phyloP scores from a whole-genome alignment of 2,888 invertebrate genomes.

The Carcina quercana region DNA sequence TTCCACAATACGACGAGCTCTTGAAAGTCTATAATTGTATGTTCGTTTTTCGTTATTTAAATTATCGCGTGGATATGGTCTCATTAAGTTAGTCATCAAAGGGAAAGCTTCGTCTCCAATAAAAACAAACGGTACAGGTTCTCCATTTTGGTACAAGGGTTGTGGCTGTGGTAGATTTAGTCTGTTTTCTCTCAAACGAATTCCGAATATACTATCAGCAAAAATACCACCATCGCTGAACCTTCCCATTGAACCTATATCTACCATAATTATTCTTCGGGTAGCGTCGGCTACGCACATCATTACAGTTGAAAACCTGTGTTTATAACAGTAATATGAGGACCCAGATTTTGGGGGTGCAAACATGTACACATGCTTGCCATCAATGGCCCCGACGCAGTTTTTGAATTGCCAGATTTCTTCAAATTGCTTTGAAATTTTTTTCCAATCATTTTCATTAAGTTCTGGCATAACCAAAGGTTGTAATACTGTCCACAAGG shows the following conservation, averaged over 20 bases:
- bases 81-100: neutral
- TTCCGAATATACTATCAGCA: neutral
- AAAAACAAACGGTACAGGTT: neutral
- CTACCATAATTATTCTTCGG: slow-evolving; percentile 1
- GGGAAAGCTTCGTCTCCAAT: neutral
- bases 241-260: slow-evolving; percentile 1
- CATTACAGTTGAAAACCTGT: slow-evolving; percentile 7
- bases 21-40: neutral
- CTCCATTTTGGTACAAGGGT: neutral
- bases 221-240: slow-evolving; percentile 1
- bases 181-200: neutral
- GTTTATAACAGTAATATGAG: slow-evolving; percentile 9
- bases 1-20: neutral
- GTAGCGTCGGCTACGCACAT: slow-evolving; percentile 6
- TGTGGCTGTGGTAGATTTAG: neutral
- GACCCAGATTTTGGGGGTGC: slow-evolving; percentile 3
- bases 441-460: slow-evolving; percentile 1
- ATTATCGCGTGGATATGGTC: neutral
- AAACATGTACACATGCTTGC: neutral
- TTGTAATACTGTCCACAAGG: slow-evolving; percentile 13
- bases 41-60: neutral
- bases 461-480: slow-evolving; percentile 8
- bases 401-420: neutral
- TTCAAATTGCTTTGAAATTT: neutral
- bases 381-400: slow-evolving; percentile 6